A percentile compares a stretch with the other conserved stretches of the same genome.
phyloP scores from a whole-genome alignment of 1,140 invertebrate species.

The Lucilia sericata region DNA sequence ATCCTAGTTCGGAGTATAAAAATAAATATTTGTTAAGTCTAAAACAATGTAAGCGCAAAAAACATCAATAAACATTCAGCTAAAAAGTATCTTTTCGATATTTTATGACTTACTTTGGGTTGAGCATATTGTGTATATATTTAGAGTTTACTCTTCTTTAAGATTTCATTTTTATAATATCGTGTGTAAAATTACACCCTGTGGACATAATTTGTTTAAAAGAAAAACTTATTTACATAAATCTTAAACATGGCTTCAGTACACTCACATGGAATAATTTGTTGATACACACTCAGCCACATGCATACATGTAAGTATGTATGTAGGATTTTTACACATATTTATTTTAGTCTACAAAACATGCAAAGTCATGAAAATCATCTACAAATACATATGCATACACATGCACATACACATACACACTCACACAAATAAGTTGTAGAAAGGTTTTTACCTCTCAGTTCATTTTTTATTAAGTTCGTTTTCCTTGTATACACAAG shows the following conservation, averaged over 20 bases:
- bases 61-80: too few species aligned
- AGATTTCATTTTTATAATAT: neutral
- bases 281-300: neutral
- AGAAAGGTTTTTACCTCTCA: neutral
- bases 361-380: conserved; percentile 39
- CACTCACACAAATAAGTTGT: neutral
- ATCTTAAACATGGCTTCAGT: conserved; percentile 18
- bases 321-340: too few species aligned
- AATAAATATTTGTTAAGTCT: neutral
- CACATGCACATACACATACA: too few species aligned
- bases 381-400: neutral
- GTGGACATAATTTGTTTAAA: conserved; percentile 39
- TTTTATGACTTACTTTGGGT: conserved; percentile 12
- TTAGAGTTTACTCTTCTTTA: neutral
- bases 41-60: neutral
- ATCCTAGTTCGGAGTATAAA: too few species aligned
- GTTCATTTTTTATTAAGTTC: neutral
- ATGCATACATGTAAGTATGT: neutral
- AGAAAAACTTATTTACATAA: conserved; percentile 40
- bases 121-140: neutral
- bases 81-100: neutral
- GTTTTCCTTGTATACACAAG: neutral
- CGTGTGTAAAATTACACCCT: conserved; percentile 36
- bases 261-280: conserved; percentile 12
- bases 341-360: conserved; percentile 2